These are phyloP conservation scores for Sinonovacula constricta DNA, from an alignment of 1,140 invertebrate species.

Conservation along the genomic window DNA sequence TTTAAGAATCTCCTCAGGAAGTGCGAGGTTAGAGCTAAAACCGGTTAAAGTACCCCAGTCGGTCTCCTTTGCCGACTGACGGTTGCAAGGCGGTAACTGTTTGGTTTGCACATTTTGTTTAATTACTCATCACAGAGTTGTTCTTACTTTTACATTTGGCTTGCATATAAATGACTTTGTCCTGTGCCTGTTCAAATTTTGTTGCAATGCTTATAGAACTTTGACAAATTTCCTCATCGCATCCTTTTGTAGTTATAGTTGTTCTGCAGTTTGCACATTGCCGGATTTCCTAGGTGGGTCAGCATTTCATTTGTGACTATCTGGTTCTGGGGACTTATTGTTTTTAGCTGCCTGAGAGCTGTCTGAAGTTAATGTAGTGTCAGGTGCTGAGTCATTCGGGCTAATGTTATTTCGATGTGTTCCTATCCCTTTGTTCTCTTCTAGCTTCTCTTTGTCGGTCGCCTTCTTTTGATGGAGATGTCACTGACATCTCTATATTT, in stretches of 20 bases:
- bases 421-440: constrained; percentile 1
- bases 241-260: constrained; percentile 7
- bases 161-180: too few species aligned
- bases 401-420: neutral
- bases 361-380: constrained; percentile 15
- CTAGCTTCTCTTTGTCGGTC: constrained; percentile 12
- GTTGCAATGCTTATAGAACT: too few species aligned
- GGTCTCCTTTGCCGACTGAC: too few species aligned
- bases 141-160: too few species aligned
- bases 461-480: neutral
- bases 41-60: too few species aligned
- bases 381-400: neutral
- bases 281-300: constrained; percentile 19
- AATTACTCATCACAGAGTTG: too few species aligned
- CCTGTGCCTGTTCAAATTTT: too few species aligned
- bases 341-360: constrained; percentile 27
- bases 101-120: too few species aligned
- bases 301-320: constrained; percentile 35
- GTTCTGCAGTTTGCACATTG: constrained; percentile 21
- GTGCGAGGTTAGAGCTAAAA: too few species aligned
- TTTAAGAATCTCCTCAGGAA: too few species aligned
- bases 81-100: too few species aligned
- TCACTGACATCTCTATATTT: constrained; percentile 28
- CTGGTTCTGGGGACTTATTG: constrained; percentile 1
- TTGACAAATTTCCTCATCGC: too few species aligned